phyloP scores from a whole-genome alignment of 1,140 invertebrate species.

The Lethrus apterus region DNA sequence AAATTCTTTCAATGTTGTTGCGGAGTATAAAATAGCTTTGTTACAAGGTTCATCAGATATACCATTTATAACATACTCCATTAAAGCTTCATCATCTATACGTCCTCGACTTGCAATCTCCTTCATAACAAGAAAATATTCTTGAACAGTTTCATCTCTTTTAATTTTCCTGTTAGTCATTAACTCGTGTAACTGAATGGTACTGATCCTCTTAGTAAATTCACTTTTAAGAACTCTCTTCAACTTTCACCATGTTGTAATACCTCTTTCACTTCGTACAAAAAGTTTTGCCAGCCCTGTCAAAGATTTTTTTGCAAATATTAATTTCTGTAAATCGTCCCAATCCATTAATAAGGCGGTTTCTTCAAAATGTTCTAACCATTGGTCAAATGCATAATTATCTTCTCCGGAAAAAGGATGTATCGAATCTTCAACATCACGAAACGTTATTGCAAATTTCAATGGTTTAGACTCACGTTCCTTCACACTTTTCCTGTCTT shows the following conservation, averaged over 20 bases:
- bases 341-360: slow-evolving; percentile 23
- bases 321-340: slow-evolving; percentile 27
- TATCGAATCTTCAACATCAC: slow-evolving; percentile 24
- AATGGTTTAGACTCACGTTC: too few relatives aligned
- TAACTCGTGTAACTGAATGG: slow-evolving; percentile 27
- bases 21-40: slow-evolving; percentile 37
- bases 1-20: slow-evolving; percentile 26
- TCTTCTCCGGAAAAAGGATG: slow-evolving; percentile 22
- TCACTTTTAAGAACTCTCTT: slow-evolving; percentile 22
- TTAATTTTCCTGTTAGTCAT: slow-evolving; percentile 24
- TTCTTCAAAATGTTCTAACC: slow-evolving; percentile 34
- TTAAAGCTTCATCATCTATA: slow-evolving; percentile 29
- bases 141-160: slow-evolving; percentile 28
- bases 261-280: slow-evolving; percentile 27
- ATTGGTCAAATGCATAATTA: slow-evolving; percentile 27
- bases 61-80: slow-evolving; percentile 38
- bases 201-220: slow-evolving; percentile 22
- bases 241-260: slow-evolving; percentile 27
- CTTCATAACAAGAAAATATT: slow-evolving; percentile 37
- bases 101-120: slow-evolving; percentile 31
- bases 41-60: slow-evolving; percentile 31
- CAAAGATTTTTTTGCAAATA: slow-evolving; percentile 34
- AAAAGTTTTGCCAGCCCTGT: slow-evolving; percentile 29
- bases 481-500: too few relatives aligned
- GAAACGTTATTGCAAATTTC: too few relatives aligned